Evolutionary conservation across 2,888 invertebrate genomes (phyloP).

Genomic region (Agrotis puta): DNA sequence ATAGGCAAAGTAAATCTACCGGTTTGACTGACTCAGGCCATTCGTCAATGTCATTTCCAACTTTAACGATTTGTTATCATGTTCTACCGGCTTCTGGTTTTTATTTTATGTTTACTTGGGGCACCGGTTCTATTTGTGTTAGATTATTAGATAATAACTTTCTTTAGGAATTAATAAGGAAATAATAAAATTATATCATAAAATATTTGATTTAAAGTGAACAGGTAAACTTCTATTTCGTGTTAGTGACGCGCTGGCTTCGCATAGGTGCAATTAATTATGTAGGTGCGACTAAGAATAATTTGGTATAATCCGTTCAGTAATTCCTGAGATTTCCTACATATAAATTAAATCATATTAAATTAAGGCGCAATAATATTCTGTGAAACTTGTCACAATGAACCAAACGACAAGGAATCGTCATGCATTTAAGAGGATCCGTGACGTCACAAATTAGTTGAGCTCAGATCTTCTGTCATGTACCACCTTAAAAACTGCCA

Average conservation of each 20-base stretch:
- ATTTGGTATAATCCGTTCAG: too few relatives aligned
- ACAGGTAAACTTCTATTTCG: too few relatives aligned
- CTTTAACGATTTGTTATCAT: conserved; percentile 40
- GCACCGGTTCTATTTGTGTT: conserved; percentile 37
- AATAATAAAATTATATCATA: conserved; percentile 22
- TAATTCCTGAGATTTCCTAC: too few relatives aligned
- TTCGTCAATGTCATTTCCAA: conserved; percentile 51
- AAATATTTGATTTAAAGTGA: too few relatives aligned
- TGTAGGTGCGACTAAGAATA: too few relatives aligned
- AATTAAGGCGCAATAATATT: too few relatives aligned
- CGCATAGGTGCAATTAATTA: too few relatives aligned
- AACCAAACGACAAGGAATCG: not conserved
- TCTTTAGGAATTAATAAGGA: conserved; percentile 20
- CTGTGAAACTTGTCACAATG: not conserved
- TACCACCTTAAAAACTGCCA: not conserved
- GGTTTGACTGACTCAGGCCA: conserved; percentile 25
- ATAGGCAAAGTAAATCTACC: conserved; percentile 28
- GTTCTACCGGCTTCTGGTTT: conserved; percentile 26
- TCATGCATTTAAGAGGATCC: not conserved
- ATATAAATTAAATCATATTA: too few relatives aligned
- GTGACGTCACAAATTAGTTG: not conserved
- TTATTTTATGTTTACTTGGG: conserved; percentile 37
- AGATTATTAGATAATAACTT: conserved; percentile 45
- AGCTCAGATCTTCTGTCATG: not conserved
- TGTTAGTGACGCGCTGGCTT: too few relatives aligned